These are phyloP conservation scores for Palythoa grandis DNA, from an alignment of 92 coral and sea anemone genomes.

Conservation along the genomic window DNA sequence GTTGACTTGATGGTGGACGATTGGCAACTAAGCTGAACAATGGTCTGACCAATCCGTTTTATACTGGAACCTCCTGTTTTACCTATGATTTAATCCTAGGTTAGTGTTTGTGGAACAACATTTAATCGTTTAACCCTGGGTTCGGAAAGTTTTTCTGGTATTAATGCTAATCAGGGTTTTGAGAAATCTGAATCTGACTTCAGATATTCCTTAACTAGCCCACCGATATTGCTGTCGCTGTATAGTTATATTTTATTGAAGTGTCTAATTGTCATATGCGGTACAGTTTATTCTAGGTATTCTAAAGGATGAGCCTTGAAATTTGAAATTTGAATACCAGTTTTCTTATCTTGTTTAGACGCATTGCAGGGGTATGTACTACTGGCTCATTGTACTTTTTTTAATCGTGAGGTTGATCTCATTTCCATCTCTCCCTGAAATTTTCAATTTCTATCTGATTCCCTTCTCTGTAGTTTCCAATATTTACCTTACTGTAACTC, in stretches of 20 bases:
- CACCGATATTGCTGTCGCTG: too few relatives aligned
- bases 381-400: neutral
- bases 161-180: too few relatives aligned
- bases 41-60: constrained; percentile 21
- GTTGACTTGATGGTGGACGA: constrained; percentile 16
- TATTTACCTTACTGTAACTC: too few relatives aligned
- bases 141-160: too few relatives aligned
- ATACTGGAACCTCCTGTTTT: constrained; percentile 23
- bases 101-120: too few relatives aligned
- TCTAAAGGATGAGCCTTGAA: constrained; percentile 3
- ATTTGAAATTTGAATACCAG: neutral
- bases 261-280: too few relatives aligned
- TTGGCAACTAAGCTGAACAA: constrained; percentile 21
- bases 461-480: neutral
- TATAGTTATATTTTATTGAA: too few relatives aligned
- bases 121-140: too few relatives aligned
- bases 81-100: too few relatives aligned
- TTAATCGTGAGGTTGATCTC: neutral
- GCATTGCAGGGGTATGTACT: constrained; percentile 5
- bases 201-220: too few relatives aligned
- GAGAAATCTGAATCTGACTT: too few relatives aligned
- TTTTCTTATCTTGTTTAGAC: neutral
- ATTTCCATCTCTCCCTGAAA: constrained; percentile 18
- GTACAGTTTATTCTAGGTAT: too few relatives aligned
- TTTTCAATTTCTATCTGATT: neutral